These are phyloP conservation scores for Lacerta viridis DNA, from an alignment of 2,797 vertebrate species.

Conservation along the genomic window DNA sequence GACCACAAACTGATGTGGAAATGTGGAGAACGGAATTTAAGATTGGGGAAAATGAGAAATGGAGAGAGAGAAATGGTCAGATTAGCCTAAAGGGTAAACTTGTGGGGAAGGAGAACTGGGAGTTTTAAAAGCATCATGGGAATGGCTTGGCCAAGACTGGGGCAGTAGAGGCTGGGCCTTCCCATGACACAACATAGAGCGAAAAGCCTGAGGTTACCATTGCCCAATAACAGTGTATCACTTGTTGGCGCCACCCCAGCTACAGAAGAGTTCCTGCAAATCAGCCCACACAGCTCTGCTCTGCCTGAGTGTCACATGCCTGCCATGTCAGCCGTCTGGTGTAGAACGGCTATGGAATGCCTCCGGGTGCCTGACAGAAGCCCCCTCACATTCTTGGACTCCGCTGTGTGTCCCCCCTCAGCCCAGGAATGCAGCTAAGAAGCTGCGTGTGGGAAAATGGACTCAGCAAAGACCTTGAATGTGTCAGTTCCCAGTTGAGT, in stretches of 20 bases:
- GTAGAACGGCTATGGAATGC: constrained; percentile 50
- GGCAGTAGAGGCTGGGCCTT: neutral
- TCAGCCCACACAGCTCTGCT: constrained; percentile 23
- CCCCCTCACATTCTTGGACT: constrained; percentile 66
- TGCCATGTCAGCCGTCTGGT: constrained; percentile 31
- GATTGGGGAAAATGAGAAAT: too few relatives aligned
- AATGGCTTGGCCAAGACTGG: neutral
- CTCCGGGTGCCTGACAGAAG: constrained; percentile 50
- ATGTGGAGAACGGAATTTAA: too few relatives aligned
- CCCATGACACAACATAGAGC: neutral
- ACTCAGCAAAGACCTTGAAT: constrained; percentile 81
- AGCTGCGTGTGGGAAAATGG: constrained; percentile 77
- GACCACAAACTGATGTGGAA: too few relatives aligned
- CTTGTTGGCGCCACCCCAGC: constrained; percentile 27
- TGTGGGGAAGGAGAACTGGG: neutral
- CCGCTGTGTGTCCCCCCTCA: constrained; percentile 61
- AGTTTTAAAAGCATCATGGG: neutral
- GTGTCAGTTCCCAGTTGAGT: constrained; percentile 78
- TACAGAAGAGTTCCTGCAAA: constrained; percentile 13
- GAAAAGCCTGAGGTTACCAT: constrained; percentile 1
- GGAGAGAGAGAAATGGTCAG: neutral
- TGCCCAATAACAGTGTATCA: neutral
- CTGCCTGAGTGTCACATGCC: neutral
- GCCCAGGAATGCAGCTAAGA: constrained; percentile 73
- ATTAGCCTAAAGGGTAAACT: neutral